Evolutionary conservation across 2,888 invertebrate species (phyloP).

Genomic region (Xanthorhoe spadicearia): DNA sequence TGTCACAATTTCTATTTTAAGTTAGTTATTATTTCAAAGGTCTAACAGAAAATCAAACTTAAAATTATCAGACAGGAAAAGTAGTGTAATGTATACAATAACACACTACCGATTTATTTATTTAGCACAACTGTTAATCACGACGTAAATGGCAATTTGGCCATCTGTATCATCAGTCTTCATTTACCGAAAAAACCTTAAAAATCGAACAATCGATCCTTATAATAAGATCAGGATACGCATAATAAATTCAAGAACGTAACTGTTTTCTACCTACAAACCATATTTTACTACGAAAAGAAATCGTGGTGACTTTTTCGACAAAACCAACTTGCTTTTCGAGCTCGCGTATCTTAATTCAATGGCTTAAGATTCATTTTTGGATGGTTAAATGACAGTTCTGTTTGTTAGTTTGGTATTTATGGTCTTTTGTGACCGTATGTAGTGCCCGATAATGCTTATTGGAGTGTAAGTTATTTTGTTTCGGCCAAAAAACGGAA

Average conservation of each 20-base stretch:
- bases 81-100: too few species aligned
- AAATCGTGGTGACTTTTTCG: constrained; percentile 47
- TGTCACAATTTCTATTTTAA: too few species aligned
- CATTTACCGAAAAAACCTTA: constrained; percentile 32
- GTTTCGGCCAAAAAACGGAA: constrained; percentile 63
- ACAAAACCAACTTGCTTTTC: constrained; percentile 26
- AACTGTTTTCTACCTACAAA: constrained; percentile 48
- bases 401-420: constrained; percentile 57
- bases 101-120: constrained; percentile 8
- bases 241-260: constrained; percentile 53
- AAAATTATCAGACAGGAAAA: too few species aligned
- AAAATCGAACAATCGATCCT: constrained; percentile 46
- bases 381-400: neutral
- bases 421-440: constrained; percentile 73
- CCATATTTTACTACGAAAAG: constrained; percentile 48
- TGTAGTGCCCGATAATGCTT: constrained; percentile 71
- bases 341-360: constrained; percentile 16
- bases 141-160: constrained; percentile 30
- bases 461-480: constrained; percentile 75
- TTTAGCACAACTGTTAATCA: constrained; percentile 27
- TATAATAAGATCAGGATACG: constrained; percentile 53
- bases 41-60: too few species aligned
- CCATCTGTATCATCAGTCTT: constrained; percentile 32
- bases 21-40: too few species aligned
- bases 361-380: constrained; percentile 32